Evolutionary conservation across 2,797 vertebrate species (phyloP).

Genomic region (Lacerta viridis): DNA sequence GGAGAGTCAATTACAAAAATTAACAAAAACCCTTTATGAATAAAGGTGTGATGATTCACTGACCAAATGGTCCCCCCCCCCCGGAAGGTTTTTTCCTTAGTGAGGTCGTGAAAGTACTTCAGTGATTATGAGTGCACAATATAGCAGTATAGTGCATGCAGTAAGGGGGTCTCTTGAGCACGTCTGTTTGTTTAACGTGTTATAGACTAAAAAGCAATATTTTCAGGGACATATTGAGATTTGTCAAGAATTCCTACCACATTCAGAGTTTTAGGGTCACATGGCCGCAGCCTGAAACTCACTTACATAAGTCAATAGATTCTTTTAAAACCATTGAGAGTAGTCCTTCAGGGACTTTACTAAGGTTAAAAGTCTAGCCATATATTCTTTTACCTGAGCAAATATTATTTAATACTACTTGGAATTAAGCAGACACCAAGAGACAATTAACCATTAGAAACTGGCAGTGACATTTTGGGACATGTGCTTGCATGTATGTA

Average conservation of each 20-base stretch:
- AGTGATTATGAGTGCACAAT: slow-evolving; percentile 16
- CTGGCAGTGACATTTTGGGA: not conserved
- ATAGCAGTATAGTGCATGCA: not conserved
- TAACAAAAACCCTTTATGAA: not conserved
- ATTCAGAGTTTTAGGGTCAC: not conserved
- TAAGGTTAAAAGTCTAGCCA: slow-evolving; percentile 12
- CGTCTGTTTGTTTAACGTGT: slow-evolving; percentile 15
- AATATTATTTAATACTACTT: slow-evolving; percentile 18
- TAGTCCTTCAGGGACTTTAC: slow-evolving; percentile 7
- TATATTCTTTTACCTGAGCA: not conserved
- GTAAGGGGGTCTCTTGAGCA: not conserved
- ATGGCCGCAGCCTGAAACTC: slow-evolving; percentile 14
- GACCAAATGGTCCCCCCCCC: not conserved
- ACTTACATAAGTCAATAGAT: slow-evolving; percentile 22
- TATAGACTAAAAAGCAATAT: slow-evolving; percentile 9
- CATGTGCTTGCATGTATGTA: not conserved
- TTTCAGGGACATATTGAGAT: slow-evolving; percentile 23
- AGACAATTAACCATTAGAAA: not conserved
- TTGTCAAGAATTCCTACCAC: slow-evolving; percentile 27
- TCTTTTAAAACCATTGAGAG: slow-evolving; percentile 23
- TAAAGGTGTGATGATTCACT: not conserved
- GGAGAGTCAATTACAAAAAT: not conserved
- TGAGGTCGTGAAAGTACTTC: not conserved
- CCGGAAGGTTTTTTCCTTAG: not conserved
- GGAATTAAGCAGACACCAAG: slow-evolving; percentile 2